phyloP scores from a whole-genome alignment of 2,888 invertebrate genomes.

The Harpagoxenus sublaevis region DNA sequence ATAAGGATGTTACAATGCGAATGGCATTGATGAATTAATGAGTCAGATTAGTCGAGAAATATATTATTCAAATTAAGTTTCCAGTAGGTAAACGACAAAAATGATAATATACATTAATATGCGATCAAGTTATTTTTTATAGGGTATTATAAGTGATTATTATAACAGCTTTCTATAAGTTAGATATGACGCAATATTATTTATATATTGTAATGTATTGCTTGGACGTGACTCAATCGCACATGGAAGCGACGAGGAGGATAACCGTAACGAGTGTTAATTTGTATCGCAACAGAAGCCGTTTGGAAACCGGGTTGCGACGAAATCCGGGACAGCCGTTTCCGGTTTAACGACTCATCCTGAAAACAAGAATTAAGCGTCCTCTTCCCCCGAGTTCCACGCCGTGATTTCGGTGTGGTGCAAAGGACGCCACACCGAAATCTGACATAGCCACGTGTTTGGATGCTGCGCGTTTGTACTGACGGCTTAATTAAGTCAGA shows the following conservation, averaged over 20 bases:
- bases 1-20: not conserved
- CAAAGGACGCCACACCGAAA: slow-evolving; percentile 68
- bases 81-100: not conserved
- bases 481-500: slow-evolving; percentile 77
- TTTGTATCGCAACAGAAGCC: slow-evolving; percentile 13
- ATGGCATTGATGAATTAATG: not conserved
- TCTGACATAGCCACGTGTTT: slow-evolving; percentile 77
- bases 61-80: not conserved
- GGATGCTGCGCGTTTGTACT: slow-evolving; percentile 76
- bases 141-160: not conserved
- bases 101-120: not conserved
- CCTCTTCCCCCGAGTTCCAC: slow-evolving; percentile 36
- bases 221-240: not conserved
- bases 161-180: not conserved
- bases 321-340: slow-evolving; percentile 30
- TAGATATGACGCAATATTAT: not conserved
- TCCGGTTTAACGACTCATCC: slow-evolving; percentile 48
- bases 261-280: slow-evolving; percentile 36
- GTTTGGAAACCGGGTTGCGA: slow-evolving; percentile 38
- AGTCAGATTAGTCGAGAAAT: not conserved
- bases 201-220: not conserved
- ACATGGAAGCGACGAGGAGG: slow-evolving; percentile 8
- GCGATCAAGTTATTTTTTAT: not conserved
- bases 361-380: slow-evolving; percentile 52
- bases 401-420: slow-evolving; percentile 63